These are phyloP conservation scores for Dicrostonyx torquatus DNA, from an alignment of 2,797 vertebrate species.

Conservation along the genomic window DNA sequence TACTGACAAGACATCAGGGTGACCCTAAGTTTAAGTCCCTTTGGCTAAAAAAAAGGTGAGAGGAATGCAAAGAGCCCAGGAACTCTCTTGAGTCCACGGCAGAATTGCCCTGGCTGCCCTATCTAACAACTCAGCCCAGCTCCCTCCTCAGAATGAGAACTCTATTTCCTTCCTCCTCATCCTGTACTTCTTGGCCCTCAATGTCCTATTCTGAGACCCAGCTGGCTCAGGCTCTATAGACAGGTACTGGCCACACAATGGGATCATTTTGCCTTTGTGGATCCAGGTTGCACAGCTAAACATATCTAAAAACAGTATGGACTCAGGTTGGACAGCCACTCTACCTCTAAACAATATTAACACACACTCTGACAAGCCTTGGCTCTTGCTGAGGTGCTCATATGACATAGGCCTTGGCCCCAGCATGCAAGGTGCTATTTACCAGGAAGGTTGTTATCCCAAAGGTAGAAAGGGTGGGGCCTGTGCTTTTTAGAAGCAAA, in stretches of 20 bases:
- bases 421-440: neutral
- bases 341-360: neutral
- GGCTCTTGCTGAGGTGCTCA: neutral
- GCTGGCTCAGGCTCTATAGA: neutral
- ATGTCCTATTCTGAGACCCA: neutral
- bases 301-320: neutral
- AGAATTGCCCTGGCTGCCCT: too few species aligned
- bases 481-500: neutral
- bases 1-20: too few species aligned
- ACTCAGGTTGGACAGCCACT: neutral
- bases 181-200: neutral
- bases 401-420: too few species aligned
- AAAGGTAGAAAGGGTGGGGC: neutral
- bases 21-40: neutral
- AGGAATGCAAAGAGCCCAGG: too few species aligned
- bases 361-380: neutral
- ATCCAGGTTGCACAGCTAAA: neutral
- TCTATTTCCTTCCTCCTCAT: neutral
- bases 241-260: neutral
- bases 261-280: neutral
- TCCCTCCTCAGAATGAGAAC: neutral
- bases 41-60: neutral
- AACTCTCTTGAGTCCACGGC: neutral
- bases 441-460: neutral
- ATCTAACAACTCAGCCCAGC: neutral